Conservation (phyloP, 1,140 invertebrate genomes). For the Aethina tumida region DNA sequence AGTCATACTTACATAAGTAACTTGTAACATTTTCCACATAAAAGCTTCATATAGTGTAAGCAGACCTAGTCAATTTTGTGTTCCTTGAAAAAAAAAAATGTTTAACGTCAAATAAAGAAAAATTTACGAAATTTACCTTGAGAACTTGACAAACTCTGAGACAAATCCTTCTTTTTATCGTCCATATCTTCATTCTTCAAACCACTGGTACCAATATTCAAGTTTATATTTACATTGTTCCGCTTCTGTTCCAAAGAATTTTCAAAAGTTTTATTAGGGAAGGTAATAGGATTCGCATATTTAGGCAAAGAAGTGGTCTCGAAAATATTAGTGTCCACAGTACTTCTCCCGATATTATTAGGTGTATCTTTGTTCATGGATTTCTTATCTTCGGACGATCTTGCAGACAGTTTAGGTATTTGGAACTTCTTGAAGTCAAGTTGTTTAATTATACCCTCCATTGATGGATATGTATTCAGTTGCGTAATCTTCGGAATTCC, state of each 20-base stretch:
- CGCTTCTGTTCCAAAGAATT: conserved; percentile 30
- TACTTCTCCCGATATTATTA: conserved; percentile 21
- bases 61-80: too few relatives aligned
- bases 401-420: conserved; percentile 68
- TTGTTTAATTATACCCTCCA: conserved; percentile 66
- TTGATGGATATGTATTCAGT: conserved; percentile 43
- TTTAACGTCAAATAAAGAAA: too few relatives aligned
- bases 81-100: too few relatives aligned
- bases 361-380: conserved; percentile 10
- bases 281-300: conserved; percentile 27
- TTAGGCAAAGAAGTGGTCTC: conserved; percentile 24
- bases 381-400: conserved; percentile 37
- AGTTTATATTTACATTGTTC: conserved; percentile 25
- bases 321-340: conserved; percentile 27
- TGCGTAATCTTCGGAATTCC: conserved; percentile 44
- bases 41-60: too few relatives aligned
- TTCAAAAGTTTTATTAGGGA: conserved; percentile 22
- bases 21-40: too few relatives aligned
- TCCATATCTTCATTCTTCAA: conserved; percentile 22
- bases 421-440: conserved; percentile 78
- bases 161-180: conserved; percentile 19
- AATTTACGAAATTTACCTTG: conserved; percentile 18
- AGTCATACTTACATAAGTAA: too few relatives aligned
- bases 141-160: conserved; percentile 15
- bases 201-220: conserved; percentile 11